Base-by-base conservation (phyloP, 2,113 vertebrate species). In the Corvus cornix region DNA sequence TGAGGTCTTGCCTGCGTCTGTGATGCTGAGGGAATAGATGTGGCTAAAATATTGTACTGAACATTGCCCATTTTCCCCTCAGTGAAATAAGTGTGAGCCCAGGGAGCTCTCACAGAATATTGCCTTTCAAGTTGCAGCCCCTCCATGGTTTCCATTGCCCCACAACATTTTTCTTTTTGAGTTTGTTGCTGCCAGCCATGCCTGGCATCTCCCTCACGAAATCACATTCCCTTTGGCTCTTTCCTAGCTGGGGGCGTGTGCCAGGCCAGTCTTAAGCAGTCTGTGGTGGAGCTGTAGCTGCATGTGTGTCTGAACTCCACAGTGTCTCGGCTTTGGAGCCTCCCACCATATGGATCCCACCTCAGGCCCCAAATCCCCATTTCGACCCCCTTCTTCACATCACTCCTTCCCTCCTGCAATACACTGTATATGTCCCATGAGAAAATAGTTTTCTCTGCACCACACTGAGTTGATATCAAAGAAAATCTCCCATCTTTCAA, bases 351-450 rank as follows among this genome's bases (percentile, higher is more conserved):
- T 21, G 7, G 26, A 27, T 70, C 13, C 16, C 41, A 30, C 26
- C 27, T 67, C 52, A 52, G 13, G 5, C 23, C 48, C 24, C 62
- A 44, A 10, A 49, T 19, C 9, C 16, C 12, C 23, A 28, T 43
- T 53, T 68, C 0, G 0, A 59, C n/a, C 5, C 28, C 5, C 2
- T 73, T 68, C 27, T 55, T 77, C 33, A 13, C 3, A 3, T 43
- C 28, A 56, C 26, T 59, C 26, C 37, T 89, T 83, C 10, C 43
- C 11, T 76, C 14, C 51, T 52, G 69, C 31, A 67, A 58, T 7
- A 7, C 6, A 70, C 16, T 0, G 0, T 13, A 3, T 52, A 27
- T 19, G 11, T 84, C 16, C 35, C 3, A 3, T 24, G 21, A 66
- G 55, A 87, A 89, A 51, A 31, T 1, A 30, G 7, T 27, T 73